phyloP scores from a whole-genome alignment of 1,140 invertebrate genomes.

The Atta texana region DNA sequence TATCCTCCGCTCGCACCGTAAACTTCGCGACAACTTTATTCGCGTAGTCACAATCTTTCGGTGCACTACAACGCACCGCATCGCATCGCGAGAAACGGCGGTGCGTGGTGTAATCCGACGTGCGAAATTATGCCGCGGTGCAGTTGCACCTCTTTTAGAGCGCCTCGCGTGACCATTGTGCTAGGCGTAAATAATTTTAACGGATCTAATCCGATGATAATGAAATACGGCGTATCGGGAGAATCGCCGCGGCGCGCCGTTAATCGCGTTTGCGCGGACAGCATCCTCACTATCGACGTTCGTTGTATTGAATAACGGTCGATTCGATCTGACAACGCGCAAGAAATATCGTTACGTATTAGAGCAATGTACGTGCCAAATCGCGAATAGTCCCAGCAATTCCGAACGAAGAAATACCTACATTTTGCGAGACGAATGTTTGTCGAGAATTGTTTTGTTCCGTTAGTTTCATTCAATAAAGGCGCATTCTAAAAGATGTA shows the following conservation, averaged over 20 bases:
- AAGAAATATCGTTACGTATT: slow-evolving; percentile 52
- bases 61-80: background rate
- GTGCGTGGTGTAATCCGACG: slow-evolving; percentile 43
- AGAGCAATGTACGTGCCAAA: slow-evolving; percentile 36
- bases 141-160: slow-evolving; percentile 27
- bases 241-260: slow-evolving; percentile 27
- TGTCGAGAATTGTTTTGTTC: background rate
- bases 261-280: slow-evolving; percentile 53
- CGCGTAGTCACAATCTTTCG: slow-evolving; percentile 34
- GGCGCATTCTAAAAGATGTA: background rate
- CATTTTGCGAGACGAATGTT: background rate
- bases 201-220: slow-evolving; percentile 60
- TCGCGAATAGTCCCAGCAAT: slow-evolving; percentile 34
- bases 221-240: slow-evolving; percentile 57
- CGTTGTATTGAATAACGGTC: slow-evolving; percentile 47
- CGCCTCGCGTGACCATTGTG: slow-evolving; percentile 59
- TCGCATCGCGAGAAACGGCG: slow-evolving; percentile 11
- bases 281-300: slow-evolving; percentile 34
- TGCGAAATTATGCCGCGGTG: slow-evolving; percentile 52
- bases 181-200: slow-evolving; percentile 59
- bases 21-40: slow-evolving; percentile 51
- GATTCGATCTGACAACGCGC: slow-evolving; percentile 38
- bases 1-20: background rate
- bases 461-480: background rate
- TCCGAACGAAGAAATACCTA: background rate